phyloP scores from a whole-genome alignment of 2,888 invertebrate species.

The Agrochola lota region DNA sequence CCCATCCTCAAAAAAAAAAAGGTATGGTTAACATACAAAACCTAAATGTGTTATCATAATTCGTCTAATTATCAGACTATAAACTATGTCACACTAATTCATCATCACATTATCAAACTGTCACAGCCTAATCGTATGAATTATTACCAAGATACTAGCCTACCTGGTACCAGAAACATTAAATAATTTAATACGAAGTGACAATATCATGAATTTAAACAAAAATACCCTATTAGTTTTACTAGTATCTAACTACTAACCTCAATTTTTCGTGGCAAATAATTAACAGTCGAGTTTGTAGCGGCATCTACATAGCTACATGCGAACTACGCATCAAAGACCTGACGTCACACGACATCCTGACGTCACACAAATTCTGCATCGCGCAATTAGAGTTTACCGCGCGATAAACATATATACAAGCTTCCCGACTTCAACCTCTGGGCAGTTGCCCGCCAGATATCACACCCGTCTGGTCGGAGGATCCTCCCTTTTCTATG shows the following conservation, averaged over 20 bases:
- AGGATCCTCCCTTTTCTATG: no score
- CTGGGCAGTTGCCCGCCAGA: no score
- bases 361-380: no score
- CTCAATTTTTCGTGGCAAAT: background rate
- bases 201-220: background rate
- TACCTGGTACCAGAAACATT: background rate
- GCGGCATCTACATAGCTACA: no score
- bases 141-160: conserved; percentile 39
- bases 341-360: no score
- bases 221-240: background rate
- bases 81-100: conserved; percentile 27
- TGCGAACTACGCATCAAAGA: no score
- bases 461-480: no score
- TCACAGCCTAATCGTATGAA: conserved; percentile 48
- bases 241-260: background rate
- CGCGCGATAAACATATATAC: no score
- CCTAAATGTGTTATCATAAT: background rate
- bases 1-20: no score
- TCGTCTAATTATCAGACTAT: conserved; percentile 25
- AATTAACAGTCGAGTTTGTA: background rate
- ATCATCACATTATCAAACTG: conserved; percentile 58
- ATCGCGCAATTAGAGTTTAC: no score
- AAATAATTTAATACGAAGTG: background rate
- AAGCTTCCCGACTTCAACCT: no score
- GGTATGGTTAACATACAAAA: conserved; percentile 1